Percentiles rank a stretch among this genome's conserved stretches.
These are phyloP conservation scores for Cynodonichthys magdalenae DNA, from an alignment of 2,797 vertebrate genomes.

Conservation along the genomic window DNA sequence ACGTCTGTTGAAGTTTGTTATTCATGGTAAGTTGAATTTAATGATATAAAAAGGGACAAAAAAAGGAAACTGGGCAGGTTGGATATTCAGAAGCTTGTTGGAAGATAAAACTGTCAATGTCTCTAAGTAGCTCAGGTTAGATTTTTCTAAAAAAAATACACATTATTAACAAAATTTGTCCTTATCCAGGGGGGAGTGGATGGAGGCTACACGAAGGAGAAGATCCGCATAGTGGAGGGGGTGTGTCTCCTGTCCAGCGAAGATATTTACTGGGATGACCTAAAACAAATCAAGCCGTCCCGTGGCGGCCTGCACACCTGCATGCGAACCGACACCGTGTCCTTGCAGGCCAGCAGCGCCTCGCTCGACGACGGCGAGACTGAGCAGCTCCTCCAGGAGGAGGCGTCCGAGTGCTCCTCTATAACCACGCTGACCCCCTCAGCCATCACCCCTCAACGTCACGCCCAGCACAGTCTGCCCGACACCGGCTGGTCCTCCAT, in stretches of 20 bases:
- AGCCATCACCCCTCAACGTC: constrained; percentile 85
- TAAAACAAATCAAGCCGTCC: constrained; percentile 93
- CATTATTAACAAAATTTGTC: background rate
- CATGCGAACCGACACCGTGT: constrained; percentile 97
- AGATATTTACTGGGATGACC: constrained; percentile 95
- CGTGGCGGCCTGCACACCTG: constrained; percentile 94
- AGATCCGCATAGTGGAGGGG: constrained; percentile 97
- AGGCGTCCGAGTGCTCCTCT: constrained; percentile 95
- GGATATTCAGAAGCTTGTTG: too few species aligned
- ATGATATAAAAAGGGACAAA: too few species aligned
- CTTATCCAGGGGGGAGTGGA: constrained; percentile 84
- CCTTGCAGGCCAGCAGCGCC: constrained; percentile 94
- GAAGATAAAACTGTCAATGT: too few species aligned
- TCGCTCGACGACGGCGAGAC: constrained; percentile 95
- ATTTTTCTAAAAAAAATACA: too few species aligned
- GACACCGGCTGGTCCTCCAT: constrained; percentile 94
- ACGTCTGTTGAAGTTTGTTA: background rate
- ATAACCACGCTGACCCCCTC: constrained; percentile 89
- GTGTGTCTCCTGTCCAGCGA: constrained; percentile 94
- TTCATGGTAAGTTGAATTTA: background rate
- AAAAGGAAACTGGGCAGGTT: too few species aligned
- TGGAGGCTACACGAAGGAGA: constrained; percentile 93
- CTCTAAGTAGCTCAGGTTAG: too few species aligned
- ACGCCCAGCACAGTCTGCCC: constrained; percentile 86
- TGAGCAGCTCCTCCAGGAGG: constrained; percentile 96